Conservation (phyloP, 2,797 vertebrate species). For the Antennarius maculatus region DNA sequence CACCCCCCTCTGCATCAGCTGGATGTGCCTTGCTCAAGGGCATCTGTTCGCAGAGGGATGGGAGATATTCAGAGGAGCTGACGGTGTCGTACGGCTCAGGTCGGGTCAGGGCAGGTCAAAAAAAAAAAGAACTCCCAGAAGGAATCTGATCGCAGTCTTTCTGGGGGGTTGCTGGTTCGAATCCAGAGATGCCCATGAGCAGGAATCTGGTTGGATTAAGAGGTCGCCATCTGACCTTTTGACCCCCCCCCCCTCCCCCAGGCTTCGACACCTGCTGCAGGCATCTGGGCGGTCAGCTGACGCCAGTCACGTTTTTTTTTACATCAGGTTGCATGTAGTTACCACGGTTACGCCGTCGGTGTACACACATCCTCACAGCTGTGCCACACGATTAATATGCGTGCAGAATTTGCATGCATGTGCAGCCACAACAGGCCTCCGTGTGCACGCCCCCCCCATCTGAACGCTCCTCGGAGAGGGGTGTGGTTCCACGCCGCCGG, state of each 20-base stretch:
- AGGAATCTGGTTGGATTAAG: conserved; percentile 27
- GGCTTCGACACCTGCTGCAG: conserved; percentile 56
- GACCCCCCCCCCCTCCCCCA: neutral
- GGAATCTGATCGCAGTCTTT: conserved; percentile 1
- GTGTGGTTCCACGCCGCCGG: conserved; percentile 50
- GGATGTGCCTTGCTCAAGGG: conserved; percentile 65
- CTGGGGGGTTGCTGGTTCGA: neutral
- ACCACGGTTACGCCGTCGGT: neutral
- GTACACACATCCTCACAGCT: neutral
- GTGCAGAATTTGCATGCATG: conserved; percentile 31
- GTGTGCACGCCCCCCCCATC: conserved; percentile 19
- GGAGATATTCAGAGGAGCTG: conserved; percentile 3
- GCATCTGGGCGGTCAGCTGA: conserved; percentile 26
- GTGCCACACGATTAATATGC: neutral
- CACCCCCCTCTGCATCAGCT: conserved; percentile 19
- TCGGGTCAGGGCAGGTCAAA: neutral
- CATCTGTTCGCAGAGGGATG: conserved; percentile 23
- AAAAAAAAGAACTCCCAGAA: neutral
- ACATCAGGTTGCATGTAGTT: conserved; percentile 28
- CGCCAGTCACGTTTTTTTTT: conserved; percentile 6
- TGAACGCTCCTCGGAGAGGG: conserved; percentile 34
- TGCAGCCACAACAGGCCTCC: neutral
- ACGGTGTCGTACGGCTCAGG: conserved; percentile 13
- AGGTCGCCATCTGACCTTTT: conserved; percentile 37
- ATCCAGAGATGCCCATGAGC: neutral